A percentile compares a stretch with the other conserved stretches of the same genome.
These are phyloP conservation scores for Antennarius striatus DNA, from an alignment of 2,113 vertebrate species.

Conservation along the genomic window DNA sequence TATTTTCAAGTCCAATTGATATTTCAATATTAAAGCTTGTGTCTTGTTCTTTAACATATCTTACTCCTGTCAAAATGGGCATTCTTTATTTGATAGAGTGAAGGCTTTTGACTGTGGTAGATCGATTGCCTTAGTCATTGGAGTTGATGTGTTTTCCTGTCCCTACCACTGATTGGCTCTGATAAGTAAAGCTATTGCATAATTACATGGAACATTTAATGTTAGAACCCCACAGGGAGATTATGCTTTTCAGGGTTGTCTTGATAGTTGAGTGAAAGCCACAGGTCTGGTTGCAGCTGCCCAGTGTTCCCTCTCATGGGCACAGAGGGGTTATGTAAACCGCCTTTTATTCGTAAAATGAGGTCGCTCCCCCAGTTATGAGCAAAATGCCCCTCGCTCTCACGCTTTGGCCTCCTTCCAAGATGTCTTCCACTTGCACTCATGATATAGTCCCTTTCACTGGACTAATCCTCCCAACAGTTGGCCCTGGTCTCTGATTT, in stretches of 20 bases:
- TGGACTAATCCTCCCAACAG: constrained; percentile 51
- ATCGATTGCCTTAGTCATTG: too few relatives aligned
- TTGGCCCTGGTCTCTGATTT: constrained; percentile 41
- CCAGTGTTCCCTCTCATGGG: constrained; percentile 56
- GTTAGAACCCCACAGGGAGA: constrained; percentile 39
- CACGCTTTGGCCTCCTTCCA: constrained; percentile 60
- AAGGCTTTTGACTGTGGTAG: too few relatives aligned
- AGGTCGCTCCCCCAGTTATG: constrained; percentile 73
- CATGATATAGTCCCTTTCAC: constrained; percentile 60
- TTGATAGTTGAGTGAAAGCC: constrained; percentile 58
- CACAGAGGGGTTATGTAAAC: constrained; percentile 79
- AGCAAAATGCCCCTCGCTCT: constrained; percentile 69
- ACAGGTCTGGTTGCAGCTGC: constrained; percentile 70
- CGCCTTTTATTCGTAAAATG: constrained; percentile 73
- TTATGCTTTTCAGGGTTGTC: constrained; percentile 45
- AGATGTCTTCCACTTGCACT: constrained; percentile 68
- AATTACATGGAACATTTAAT: constrained; percentile 17
- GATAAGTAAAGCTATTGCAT: too few relatives aligned
- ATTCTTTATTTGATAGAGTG: too few relatives aligned
- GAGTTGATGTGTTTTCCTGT: too few relatives aligned
- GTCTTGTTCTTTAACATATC: too few relatives aligned
- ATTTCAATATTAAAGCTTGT: too few relatives aligned
- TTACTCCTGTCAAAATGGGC: too few relatives aligned
- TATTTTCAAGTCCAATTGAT: too few relatives aligned
- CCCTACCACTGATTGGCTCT: too few relatives aligned